Conservation (phyloP, 2,113 vertebrate genomes). For the Sapajus apella region DNA sequence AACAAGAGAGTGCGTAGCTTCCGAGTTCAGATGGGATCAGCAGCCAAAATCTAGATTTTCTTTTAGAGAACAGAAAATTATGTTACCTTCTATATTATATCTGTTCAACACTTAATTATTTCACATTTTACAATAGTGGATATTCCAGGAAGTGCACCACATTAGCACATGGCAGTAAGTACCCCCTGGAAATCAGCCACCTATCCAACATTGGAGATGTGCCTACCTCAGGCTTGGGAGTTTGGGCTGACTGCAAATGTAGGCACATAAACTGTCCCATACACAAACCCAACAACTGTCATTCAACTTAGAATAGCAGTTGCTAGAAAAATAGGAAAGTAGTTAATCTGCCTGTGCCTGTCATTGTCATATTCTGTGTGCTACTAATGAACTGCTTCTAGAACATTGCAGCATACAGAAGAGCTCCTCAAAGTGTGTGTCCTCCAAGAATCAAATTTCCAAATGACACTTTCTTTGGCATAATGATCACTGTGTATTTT, state of each 20-base stretch:
- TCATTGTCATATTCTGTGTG: not conserved
- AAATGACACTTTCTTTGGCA: not conserved
- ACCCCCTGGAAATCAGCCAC: not conserved
- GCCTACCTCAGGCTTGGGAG: not conserved
- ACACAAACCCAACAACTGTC: not conserved
- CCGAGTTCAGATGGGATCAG: not conserved
- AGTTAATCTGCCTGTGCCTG: not conserved
- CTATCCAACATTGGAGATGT: not conserved
- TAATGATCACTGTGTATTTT: not conserved
- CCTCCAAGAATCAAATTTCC: not conserved
- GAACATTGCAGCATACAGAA: rapidly evolving
- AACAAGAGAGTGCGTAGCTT: not conserved
- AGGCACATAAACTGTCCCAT: no score
- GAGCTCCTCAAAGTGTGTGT: no score
- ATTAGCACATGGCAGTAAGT: not conserved
- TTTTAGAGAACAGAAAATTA: not conserved
- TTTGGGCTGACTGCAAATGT: not conserved
- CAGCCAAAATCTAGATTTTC: not conserved
- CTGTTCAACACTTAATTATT: not conserved
- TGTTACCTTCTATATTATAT: not conserved
- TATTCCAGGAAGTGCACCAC: not conserved
- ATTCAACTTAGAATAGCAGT: not conserved
- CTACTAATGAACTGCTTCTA: not conserved
- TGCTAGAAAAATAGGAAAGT: not conserved
- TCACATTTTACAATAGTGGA: not conserved